phyloP scores from a whole-genome alignment of 2,888 invertebrate genomes.

The Pachydiplax longipennis region DNA sequence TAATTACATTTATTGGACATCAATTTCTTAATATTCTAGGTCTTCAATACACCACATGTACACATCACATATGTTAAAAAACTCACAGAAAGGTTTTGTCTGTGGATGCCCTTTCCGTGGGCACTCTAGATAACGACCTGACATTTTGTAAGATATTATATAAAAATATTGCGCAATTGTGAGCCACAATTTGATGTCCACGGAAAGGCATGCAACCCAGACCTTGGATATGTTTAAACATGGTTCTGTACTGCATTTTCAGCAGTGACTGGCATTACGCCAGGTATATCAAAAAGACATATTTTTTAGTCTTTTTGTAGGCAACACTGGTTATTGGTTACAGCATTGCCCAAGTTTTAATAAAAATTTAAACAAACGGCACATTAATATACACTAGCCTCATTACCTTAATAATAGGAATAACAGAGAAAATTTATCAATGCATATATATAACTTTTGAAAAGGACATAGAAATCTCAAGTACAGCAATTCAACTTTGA shows the following conservation, averaged over 20 bases:
- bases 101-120: conserved; percentile 50
- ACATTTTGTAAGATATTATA: conserved; percentile 50
- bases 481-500: conserved; percentile 42
- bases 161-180: conserved; percentile 51
- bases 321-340: conserved; percentile 26
- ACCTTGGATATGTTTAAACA: conserved; percentile 51
- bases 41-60: conserved; percentile 34
- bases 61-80: conserved; percentile 48
- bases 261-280: conserved; percentile 30
- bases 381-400: conserved; percentile 43
- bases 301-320: conserved; percentile 19
- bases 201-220: conserved; percentile 50
- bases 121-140: conserved; percentile 52
- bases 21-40: conserved; percentile 20
- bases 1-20: conserved; percentile 45
- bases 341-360: conserved; percentile 28
- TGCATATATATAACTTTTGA: background rate
- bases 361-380: conserved; percentile 44
- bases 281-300: conserved; percentile 38
- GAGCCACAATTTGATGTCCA: conserved; percentile 49
- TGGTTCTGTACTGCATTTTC: conserved; percentile 49
- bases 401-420: conserved; percentile 24
- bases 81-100: conserved; percentile 45
- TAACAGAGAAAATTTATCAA: conserved; percentile 35
- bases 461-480: conserved; percentile 43